Base-by-base conservation (phyloP, 2,113 vertebrate species). In the Grallaria varia region DNA sequence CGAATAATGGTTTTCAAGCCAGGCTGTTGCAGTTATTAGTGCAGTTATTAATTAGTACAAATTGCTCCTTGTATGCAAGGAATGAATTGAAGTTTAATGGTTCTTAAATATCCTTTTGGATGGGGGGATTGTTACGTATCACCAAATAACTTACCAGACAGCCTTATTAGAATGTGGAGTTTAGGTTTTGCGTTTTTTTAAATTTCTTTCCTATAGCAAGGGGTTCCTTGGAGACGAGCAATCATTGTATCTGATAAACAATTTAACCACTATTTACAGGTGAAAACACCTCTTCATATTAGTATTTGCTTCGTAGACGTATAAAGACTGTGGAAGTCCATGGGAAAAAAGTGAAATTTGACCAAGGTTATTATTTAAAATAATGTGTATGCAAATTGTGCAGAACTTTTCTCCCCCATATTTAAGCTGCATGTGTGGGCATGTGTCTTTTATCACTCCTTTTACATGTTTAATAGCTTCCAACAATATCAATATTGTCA, bases 111-210 rank as follows among this genome's bases (percentile, higher is more conserved):
- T 7, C 24, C 50, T 40, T 27, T 50, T n/a, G 28, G 33, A 16
- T 1, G 0, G 7, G 22, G 4, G 3, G 6, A 24, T 58, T 47
- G 30, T 45, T 72, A 8, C 0, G 1, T 44, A 3, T 72, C 18
- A 13, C 20, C 42, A 28, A 86, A 53, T 74, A 66, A 49, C 13
- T 50, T 49, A 19, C 0, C 21, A 28, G 39, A 4, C 31, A 78
- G 56, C 20, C 19, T 50, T 49, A 27, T 1, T 16, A 22, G 39
- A 6, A 28, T 20, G 6, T 10, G 21, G 42, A 17, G 6, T 27
- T 68, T 40, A n/a, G 24, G 4, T 8, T 39, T 67, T 58, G n/a
- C 12, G 7, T 74, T 52, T 76, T 87, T 58, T 27, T 42, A n/a
- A n/a, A 8, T 59, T 76, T 27, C 28, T 8, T 75, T 39, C 52